Evolutionary conservation across 2,888 invertebrate genomes (phyloP).

Genomic region (Pristionchus fissidentatus): DNA sequence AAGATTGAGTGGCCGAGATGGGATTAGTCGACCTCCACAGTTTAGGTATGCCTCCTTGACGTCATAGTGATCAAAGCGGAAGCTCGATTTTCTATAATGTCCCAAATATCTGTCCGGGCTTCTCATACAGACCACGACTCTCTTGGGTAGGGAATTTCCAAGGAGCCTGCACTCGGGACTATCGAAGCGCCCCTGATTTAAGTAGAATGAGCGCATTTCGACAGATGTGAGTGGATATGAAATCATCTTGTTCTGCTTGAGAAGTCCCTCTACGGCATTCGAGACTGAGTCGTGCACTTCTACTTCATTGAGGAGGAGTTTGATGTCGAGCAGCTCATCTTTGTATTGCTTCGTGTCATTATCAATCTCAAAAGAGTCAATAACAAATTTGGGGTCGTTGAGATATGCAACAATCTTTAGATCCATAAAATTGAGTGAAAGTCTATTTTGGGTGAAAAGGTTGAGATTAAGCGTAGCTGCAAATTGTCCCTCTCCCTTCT

Average conservation of each 20-base stretch:
- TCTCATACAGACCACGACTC: neutral
- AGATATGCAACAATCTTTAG: slow-evolving; percentile 5
- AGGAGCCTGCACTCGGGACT: neutral
- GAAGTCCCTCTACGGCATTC: neutral
- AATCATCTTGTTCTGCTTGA: neutral
- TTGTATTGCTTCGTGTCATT: neutral
- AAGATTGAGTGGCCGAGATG: neutral
- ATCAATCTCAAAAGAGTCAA: neutral
- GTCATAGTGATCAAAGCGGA: neutral
- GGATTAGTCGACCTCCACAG: neutral
- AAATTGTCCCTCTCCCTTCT: neutral
- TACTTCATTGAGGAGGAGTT: neutral
- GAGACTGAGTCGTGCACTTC: neutral
- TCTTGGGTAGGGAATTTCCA: neutral
- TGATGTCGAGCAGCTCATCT: neutral
- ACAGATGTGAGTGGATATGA: neutral
- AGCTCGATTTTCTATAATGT: neutral
- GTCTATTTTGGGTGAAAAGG: slow-evolving; percentile 30
- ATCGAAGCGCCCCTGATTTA: neutral
- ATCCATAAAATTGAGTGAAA: slow-evolving; percentile 26
- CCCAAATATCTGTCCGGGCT: neutral
- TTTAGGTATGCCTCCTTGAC: neutral
- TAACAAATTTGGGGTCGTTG: slow-evolving; percentile 3
- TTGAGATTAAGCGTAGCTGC: slow-evolving; percentile 11
- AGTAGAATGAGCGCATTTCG: slow-evolving; percentile 1